Conservation (phyloP, 2,888 invertebrate genomes). For the Argyresthia albistria region DNA sequence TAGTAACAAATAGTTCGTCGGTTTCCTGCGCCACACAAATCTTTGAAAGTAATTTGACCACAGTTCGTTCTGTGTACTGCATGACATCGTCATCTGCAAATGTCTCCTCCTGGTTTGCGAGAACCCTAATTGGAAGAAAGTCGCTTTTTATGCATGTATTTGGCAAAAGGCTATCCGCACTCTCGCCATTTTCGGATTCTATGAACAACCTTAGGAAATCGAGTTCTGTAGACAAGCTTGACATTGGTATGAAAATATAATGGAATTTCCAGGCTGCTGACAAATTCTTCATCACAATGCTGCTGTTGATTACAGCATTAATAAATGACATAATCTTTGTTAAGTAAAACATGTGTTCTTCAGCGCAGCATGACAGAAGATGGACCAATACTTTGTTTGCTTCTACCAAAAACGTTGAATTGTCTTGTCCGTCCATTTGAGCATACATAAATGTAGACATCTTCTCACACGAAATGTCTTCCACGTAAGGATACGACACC, state of each 20-base stretch:
- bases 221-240: slow-evolving; percentile 42
- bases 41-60: slow-evolving; percentile 40
- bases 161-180: slow-evolving; percentile 8
- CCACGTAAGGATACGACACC: slow-evolving; percentile 12
- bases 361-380: slow-evolving; percentile 36
- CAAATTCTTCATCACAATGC: slow-evolving; percentile 46
- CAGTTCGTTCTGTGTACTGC: slow-evolving; percentile 22
- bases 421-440: slow-evolving; percentile 38
- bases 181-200: slow-evolving; percentile 12
- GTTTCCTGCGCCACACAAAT: slow-evolving; percentile 39
- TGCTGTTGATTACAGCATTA: slow-evolving; percentile 42
- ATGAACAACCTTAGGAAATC: slow-evolving; percentile 41
- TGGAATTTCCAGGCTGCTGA: slow-evolving; percentile 59
- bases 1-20: slow-evolving; percentile 47
- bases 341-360: slow-evolving; percentile 46
- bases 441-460: slow-evolving; percentile 23
- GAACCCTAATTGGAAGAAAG: slow-evolving; percentile 42
- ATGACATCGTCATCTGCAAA: slow-evolving; percentile 18
- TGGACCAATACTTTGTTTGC: slow-evolving; percentile 41
- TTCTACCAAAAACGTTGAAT: slow-evolving; percentile 35
- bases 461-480: slow-evolving; percentile 12
- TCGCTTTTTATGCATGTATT: slow-evolving; percentile 33
- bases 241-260: slow-evolving; percentile 55
- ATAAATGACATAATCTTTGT: slow-evolving; percentile 35
- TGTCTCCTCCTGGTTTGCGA: slow-evolving; percentile 23